These are phyloP conservation scores for Musca vetustissima DNA, from an alignment of 1,140 invertebrate species.

Conservation along the genomic window DNA sequence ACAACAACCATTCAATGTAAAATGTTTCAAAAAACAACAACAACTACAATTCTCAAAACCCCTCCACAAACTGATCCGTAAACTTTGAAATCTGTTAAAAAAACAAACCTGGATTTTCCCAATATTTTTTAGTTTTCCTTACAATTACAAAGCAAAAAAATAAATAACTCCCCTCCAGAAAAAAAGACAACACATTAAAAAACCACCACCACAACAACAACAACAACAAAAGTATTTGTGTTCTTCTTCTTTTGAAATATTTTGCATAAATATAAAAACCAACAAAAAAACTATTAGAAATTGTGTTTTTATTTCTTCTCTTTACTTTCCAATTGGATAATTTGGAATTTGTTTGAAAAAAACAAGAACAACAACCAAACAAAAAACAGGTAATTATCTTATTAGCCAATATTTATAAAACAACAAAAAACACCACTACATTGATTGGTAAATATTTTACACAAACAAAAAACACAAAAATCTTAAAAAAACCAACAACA, in stretches of 20 bases:
- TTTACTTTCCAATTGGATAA: neutral
- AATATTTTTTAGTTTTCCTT: too few relatives aligned
- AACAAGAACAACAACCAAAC: neutral
- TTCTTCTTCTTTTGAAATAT: conserved; percentile 53
- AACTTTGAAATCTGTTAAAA: conserved; percentile 7
- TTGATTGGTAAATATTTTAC: too few relatives aligned
- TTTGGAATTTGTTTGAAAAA: neutral
- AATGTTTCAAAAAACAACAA: conserved; percentile 25
- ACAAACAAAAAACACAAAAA: neutral
- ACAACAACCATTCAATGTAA: conserved; percentile 24
- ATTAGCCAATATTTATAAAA: neutral
- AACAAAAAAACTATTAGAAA: conserved; percentile 37
- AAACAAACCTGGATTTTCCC: neutral
- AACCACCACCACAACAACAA: neutral
- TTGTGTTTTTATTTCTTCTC: conserved; percentile 27
- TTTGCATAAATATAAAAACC: conserved; percentile 56
- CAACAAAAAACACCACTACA: neutral
- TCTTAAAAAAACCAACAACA: neutral
- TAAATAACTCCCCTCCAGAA: conserved; percentile 12
- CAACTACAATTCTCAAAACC: too few relatives aligned
- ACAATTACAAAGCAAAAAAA: conserved; percentile 4
- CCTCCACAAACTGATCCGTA: neutral
- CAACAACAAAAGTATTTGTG: conserved; percentile 42
- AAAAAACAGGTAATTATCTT: too few relatives aligned
- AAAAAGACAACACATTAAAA: neutral